Conservation (phyloP, 2,888 invertebrate species). For the Monopis laevigella region DNA sequence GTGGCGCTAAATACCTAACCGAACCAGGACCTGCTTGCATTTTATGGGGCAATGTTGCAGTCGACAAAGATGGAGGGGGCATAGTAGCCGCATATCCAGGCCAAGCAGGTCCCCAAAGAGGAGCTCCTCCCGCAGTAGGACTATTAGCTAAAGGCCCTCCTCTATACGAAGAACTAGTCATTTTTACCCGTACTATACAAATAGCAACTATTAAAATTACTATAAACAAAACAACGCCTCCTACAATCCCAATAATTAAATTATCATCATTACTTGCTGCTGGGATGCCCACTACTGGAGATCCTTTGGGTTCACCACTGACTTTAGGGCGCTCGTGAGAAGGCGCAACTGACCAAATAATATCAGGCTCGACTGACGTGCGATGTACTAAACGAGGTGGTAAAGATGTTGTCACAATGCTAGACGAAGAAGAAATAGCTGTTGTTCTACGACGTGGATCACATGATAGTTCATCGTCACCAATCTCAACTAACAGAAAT, state of each 20-base stretch:
- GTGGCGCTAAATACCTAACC: constrained; percentile 67
- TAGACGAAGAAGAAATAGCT: constrained; percentile 30
- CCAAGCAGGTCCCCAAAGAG: constrained; percentile 65
- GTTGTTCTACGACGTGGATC: constrained; percentile 71
- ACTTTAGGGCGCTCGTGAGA: constrained; percentile 69
- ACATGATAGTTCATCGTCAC: constrained; percentile 84
- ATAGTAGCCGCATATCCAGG: constrained; percentile 68
- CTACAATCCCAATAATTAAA: constrained; percentile 94
- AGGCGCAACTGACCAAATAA: constrained; percentile 89
- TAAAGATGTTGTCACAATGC: constrained; percentile 50
- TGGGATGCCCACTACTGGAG: constrained; percentile 61
- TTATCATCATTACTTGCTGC: constrained; percentile 87
- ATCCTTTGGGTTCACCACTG: constrained; percentile 68
- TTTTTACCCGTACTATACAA: constrained; percentile 82
- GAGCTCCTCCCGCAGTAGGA: constrained; percentile 68
- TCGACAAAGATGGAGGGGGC: constrained; percentile 68
- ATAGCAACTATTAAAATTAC: constrained; percentile 89
- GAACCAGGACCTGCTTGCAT: constrained; percentile 62
- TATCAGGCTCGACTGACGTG: constrained; percentile 82
- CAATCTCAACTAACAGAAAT: constrained; percentile 76
- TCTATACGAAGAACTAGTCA: constrained; percentile 74
- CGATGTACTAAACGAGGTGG: constrained; percentile 66
- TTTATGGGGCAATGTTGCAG: constrained; percentile 75
- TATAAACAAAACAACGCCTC: constrained; percentile 91
- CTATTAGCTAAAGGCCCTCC: constrained; percentile 74